Evolutionary conservation across 2,797 vertebrate species (phyloP).

Genomic region (Borostomias antarcticus): DNA sequence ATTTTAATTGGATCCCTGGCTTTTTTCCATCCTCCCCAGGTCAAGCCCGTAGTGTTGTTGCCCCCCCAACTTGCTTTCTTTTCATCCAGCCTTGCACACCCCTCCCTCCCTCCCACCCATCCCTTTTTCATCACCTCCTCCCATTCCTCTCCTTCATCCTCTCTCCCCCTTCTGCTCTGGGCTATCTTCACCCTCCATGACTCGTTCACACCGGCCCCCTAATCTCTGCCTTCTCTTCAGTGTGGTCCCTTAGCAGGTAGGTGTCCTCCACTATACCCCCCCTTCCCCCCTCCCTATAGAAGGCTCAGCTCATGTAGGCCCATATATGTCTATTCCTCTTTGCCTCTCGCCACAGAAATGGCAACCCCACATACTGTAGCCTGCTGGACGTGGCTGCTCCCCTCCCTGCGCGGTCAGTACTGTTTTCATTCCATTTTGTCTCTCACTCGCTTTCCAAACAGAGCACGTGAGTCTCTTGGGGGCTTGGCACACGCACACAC

Average conservation of each 20-base stretch:
- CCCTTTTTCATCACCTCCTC: constrained; percentile 51
- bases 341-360: constrained; percentile 32
- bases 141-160: constrained; percentile 66
- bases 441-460: constrained; percentile 36
- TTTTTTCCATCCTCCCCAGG: constrained; percentile 58
- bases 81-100: constrained; percentile 62
- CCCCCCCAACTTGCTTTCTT: constrained; percentile 66
- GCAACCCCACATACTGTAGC: constrained; percentile 38
- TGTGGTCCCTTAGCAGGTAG: constrained; percentile 65
- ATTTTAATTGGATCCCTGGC: constrained; percentile 76
- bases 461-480: constrained; percentile 35
- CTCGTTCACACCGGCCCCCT: constrained; percentile 64
- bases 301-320: constrained; percentile 33
- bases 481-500: constrained; percentile 48
- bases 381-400: constrained; percentile 37
- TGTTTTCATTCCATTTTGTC: constrained; percentile 27
- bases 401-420: constrained; percentile 17
- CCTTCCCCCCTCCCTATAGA: constrained; percentile 26
- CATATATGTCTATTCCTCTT: constrained; percentile 26
- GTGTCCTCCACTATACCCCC: constrained; percentile 43
- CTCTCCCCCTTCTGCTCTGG: constrained; percentile 68
- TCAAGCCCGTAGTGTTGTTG: constrained; percentile 65
- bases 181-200: constrained; percentile 66
- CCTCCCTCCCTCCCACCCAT: no score
- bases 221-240: constrained; percentile 60